Base-by-base conservation (phyloP, 1,140 invertebrate species). In the roundworm (Caenorhabditis elegans) region DNA sequence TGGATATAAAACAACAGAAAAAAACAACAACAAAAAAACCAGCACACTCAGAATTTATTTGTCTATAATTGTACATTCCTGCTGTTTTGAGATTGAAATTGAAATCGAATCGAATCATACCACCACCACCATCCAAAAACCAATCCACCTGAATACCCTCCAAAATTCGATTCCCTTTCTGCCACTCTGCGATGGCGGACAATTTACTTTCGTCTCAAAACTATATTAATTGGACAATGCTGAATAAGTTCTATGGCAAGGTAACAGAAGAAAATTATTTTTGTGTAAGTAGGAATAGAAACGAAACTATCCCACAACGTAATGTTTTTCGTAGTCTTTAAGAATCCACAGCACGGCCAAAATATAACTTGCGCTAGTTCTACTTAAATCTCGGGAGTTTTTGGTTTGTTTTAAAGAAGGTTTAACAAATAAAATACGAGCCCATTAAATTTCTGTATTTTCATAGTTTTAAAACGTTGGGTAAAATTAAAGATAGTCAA, bases 201-300 rank as follows among this genome's bases (percentile, higher is more conserved):
- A 82, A 77, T 26, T 47, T 82, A 36, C 70, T 82, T 47, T 51
- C 46, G 43, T 76, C 80, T 24, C 80, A 82, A 47, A 76, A 82
- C 39, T 82, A 82, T 75, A 47, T 82, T 43, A 82, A 82, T 36
- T 82, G 80, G 80, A 82, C 65, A 34, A 82, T 82, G 80, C 48
- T 82, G 28, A 82, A 82, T 60, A 82, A 82, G 26, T 77, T 82
- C 26, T 77, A 82, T 60, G 22, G 36, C 46, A 81, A 81, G 79
- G 79, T 81, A 75, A 80, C 17, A 53, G 26, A 28, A 51, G 77
- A 78, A 24, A 19, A 24, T 5, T 22, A 28, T 36, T 17, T 28
- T 36, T 26, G 15, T 80, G 11, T 24, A 46, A 34, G 10, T 15
- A 24, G n/a, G 46, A 15, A 3, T 34, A 46, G 1, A 80, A 80